Evolutionary conservation across 1,140 invertebrate species (phyloP).

Genomic region (Drosophila jambulina): DNA sequence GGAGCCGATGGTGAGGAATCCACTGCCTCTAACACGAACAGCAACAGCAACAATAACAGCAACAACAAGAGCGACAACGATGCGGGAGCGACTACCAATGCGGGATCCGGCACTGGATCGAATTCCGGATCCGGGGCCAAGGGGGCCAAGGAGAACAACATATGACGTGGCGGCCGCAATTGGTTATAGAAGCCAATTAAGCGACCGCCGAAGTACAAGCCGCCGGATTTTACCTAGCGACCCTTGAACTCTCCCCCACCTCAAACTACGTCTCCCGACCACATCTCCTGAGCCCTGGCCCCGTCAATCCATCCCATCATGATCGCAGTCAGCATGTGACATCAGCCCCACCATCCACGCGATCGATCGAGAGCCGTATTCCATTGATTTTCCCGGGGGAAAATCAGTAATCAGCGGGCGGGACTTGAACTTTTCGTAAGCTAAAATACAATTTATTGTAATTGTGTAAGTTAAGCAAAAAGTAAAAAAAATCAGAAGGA

Average conservation of each 20-base stretch:
- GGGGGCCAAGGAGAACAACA: conserved; percentile 84
- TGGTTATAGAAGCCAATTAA: conserved; percentile 85
- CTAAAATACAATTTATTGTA: conserved; percentile 62
- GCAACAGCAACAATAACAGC: conserved; percentile 38
- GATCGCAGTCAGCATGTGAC: neutral
- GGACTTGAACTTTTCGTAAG: conserved; percentile 42
- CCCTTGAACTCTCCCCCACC: conserved; percentile 3
- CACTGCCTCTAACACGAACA: conserved; percentile 58
- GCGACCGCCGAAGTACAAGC: conserved; percentile 78
- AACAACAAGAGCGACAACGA: conserved; percentile 62
- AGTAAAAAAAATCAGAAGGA: neutral
- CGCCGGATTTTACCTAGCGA: conserved; percentile 74
- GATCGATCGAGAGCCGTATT: neutral
- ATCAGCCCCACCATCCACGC: neutral
- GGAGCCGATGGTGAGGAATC: conserved; percentile 75
- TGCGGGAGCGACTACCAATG: conserved; percentile 36
- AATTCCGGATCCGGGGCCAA: conserved; percentile 51
- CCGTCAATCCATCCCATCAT: neutral
- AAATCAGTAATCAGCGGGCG: conserved; percentile 24
- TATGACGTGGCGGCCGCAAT: conserved; percentile 84
- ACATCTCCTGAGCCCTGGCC: conserved; percentile 2
- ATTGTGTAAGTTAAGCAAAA: conserved; percentile 43
- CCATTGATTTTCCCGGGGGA: conserved; percentile 1
- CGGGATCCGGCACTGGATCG: conserved; percentile 39
- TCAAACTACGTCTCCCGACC: neutral